Evolutionary conservation across 1,140 invertebrate genomes (phyloP).

Genomic region (Macrosteles quadrilineatus): DNA sequence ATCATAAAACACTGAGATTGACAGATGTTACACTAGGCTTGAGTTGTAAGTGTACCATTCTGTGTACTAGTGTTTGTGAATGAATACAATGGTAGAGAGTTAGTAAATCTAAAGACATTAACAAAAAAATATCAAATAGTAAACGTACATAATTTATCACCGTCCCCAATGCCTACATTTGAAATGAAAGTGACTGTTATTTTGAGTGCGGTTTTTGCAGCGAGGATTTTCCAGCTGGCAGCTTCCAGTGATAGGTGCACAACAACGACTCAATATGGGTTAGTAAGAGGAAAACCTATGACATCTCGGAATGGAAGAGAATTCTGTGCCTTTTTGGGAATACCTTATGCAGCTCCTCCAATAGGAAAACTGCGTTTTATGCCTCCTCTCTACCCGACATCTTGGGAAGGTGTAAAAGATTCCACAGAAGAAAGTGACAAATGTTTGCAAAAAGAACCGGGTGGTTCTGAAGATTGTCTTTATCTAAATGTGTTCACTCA

Average conservation of each 20-base stretch:
- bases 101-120: too few species aligned
- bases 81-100: too few species aligned
- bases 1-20: too few species aligned
- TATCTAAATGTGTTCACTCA: slow-evolving; percentile 62
- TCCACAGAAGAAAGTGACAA: slow-evolving; percentile 50
- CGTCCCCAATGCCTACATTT: too few species aligned
- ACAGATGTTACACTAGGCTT: too few species aligned
- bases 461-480: slow-evolving; percentile 67
- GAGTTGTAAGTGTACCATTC: too few species aligned
- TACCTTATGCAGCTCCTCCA: slow-evolving; percentile 2
- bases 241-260: neutral
- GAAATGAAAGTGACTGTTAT: too few species aligned
- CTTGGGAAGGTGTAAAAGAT: slow-evolving; percentile 53
- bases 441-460: slow-evolving; percentile 46
- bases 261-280: neutral
- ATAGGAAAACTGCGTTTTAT: slow-evolving; percentile 6
- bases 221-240: too few species aligned
- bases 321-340: slow-evolving; percentile 2
- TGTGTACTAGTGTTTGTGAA: too few species aligned
- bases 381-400: slow-evolving; percentile 48
- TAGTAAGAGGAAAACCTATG: neutral
- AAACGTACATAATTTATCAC: too few species aligned
- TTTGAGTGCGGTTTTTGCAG: too few species aligned
- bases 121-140: too few species aligned
- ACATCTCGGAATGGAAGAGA: slow-evolving; percentile 3